A percentile compares a stretch with the other conserved stretches of the same genome.
Conservation (phyloP, 2,113 vertebrate species). For the Melanerpes aurifrons region DNA sequence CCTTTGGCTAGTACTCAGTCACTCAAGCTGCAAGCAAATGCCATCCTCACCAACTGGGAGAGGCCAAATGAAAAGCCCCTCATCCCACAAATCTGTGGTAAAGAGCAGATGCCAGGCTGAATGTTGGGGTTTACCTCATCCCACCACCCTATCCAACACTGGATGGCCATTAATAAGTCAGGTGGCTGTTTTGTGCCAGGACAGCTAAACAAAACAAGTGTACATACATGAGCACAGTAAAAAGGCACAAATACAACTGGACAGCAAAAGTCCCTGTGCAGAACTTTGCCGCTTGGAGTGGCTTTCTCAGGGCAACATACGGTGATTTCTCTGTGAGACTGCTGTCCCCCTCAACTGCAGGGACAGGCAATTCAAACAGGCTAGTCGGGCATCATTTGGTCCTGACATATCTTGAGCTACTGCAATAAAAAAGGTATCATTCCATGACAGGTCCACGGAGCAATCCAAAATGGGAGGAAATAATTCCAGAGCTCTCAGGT, state of each 20-base stretch:
- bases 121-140: background rate
- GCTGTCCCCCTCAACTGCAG: background rate
- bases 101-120: background rate
- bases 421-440: background rate
- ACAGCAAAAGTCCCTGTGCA: background rate
- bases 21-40: background rate
- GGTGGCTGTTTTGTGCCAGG: background rate
- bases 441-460: background rate
- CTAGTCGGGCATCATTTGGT: background rate
- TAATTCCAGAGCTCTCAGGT: rapidly evolving
- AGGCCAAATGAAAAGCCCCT: background rate
- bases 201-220: background rate
- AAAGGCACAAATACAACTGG: rapidly evolving
- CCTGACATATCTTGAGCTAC: background rate
- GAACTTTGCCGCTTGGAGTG: background rate
- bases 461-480: background rate
- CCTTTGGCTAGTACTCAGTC: background rate
- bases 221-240: background rate
- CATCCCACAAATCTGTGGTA: background rate
- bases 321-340: background rate
- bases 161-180: background rate
- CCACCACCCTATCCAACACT: background rate
- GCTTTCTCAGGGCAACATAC: background rate
- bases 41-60: rapidly evolving
- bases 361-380: background rate